Percentiles rank a stretch among this genome's conserved stretches.
Conservation (phyloP, 1,140 invertebrate genomes). For the Notospermus geniculatus region DNA sequence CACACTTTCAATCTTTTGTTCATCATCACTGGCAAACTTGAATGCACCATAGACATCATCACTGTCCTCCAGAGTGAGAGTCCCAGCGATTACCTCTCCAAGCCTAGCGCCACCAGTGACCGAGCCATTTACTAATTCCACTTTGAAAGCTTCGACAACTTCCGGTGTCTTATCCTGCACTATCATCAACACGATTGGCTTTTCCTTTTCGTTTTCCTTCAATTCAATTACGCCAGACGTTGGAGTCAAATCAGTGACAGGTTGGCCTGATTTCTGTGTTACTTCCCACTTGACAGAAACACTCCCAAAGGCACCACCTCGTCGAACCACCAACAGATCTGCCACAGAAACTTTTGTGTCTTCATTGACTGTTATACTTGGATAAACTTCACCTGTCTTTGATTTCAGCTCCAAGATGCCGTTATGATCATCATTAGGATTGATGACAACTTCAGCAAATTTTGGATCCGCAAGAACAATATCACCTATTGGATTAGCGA, state of each 20-base stretch:
- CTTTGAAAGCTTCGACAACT: conserved; percentile 36
- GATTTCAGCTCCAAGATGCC: conserved; percentile 41
- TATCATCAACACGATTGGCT: conserved; percentile 31
- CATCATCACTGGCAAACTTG: conserved; percentile 30
- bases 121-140: conserved; percentile 27
- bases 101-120: conserved; percentile 41
- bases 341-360: conserved; percentile 25
- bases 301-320: conserved; percentile 39
- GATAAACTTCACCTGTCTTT: conserved; percentile 10
- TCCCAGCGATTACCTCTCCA: conserved; percentile 33
- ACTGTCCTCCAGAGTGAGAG: conserved; percentile 46
- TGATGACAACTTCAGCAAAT: conserved; percentile 35
- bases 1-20: conserved; percentile 39
- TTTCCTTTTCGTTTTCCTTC: conserved; percentile 26
- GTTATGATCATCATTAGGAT: conserved; percentile 44
- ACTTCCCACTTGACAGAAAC: conserved; percentile 40
- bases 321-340: conserved; percentile 33
- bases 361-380: conserved; percentile 35
- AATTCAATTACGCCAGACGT: conserved; percentile 30
- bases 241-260: conserved; percentile 32
- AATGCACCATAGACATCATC: conserved; percentile 48
- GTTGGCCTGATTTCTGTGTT: conserved; percentile 16
- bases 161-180: conserved; percentile 40
- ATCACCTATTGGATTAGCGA: conserved; percentile 30
- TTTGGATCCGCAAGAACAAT: conserved; percentile 28